Base-by-base conservation (phyloP, 2,113 vertebrate species). In the Etheostoma cragini region DNA sequence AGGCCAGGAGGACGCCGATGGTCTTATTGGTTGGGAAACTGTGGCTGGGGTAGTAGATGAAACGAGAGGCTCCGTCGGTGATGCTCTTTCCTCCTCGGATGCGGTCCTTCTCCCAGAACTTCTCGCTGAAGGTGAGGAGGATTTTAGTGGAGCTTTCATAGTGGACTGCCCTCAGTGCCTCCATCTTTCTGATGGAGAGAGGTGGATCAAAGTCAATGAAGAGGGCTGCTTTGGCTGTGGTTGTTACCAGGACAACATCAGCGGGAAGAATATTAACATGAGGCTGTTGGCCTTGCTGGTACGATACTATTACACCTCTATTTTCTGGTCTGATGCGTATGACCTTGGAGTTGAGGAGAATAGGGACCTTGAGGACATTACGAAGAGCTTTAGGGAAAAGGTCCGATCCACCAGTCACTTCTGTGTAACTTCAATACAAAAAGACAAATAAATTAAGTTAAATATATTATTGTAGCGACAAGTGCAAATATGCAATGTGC, bases 1-100 rank as follows among this genome's bases (percentile, higher is more conserved):
- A 97, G 0, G 96, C 96, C 84, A 97, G 57, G 5, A 97, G 57
- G 2, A 93, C 76, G 0, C 96, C 92, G 1, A 92, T 50, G 0
- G 66, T 63, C 0, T 81, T 19, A 1, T 86, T 86, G 4, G 1
- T 24, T 1, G 88, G 77, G 83, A 96, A 91, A 45, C 73, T 78
- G 85, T 96, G 96, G 80, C 91, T 96, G 19, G 95, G 96, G 85
- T 97, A 97, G 91, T 96, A 92, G 85, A 97, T 93, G 49, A 88
- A 95, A 1, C 95, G 92, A 0, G 93, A 94, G 0, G 95, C 95
- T 5, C 80, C 35, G 24, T 96, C 94, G 0, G 95, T 96, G 91
- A 92, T 45, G 52, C 93, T 95, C 1, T 85, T 91, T 0, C 96
- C 95, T n/a, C 89, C 87, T 3, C 0, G 17, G 33, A 88, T 88